These are phyloP conservation scores for Lanius ludovicianus DNA, from an alignment of 2,113 vertebrate genomes.

Conservation along the genomic window DNA sequence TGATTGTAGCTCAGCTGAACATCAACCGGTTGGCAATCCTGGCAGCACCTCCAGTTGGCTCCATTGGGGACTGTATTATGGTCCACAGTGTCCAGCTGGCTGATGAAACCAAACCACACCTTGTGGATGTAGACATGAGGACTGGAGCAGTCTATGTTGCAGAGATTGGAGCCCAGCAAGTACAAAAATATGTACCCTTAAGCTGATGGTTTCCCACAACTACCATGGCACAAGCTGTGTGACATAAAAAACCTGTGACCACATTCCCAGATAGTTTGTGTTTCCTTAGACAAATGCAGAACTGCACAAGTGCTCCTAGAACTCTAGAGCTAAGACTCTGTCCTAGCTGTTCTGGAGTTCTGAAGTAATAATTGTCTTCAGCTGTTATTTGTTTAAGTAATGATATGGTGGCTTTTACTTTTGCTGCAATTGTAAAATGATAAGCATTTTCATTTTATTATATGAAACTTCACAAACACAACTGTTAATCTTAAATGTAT, in stretches of 20 bases:
- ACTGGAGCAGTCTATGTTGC: conserved; percentile 89
- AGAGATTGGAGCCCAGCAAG: conserved; percentile 92
- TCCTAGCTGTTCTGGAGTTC: not conserved
- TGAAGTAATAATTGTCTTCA: not conserved
- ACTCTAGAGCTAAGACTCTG: not conserved
- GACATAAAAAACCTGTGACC: not conserved
- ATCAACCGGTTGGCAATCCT: conserved; percentile 83
- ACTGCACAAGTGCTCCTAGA: not conserved
- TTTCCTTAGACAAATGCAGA: not conserved
- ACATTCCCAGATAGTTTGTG: not conserved
- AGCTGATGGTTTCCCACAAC: not conserved
- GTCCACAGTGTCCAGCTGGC: conserved; percentile 85
- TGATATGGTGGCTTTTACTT: not conserved
- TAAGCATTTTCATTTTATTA: not conserved
- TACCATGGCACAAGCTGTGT: not conserved
- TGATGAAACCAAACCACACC: conserved; percentile 87
- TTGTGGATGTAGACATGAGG: conserved; percentile 85
- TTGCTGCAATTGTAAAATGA: not conserved
- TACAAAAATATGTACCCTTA: conserved; percentile 87
- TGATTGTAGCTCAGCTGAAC: conserved; percentile 88
- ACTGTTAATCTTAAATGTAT: not conserved
- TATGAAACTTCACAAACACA: not conserved
- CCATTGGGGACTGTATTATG: conserved; percentile 83
- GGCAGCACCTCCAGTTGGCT: conserved; percentile 81
- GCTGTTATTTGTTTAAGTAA: not conserved